Evolutionary conservation across 2,888 invertebrate species (phyloP), one percentile per base, ranked within the genome.

Genomic region (Eupithecia tripunctaria): DNA sequence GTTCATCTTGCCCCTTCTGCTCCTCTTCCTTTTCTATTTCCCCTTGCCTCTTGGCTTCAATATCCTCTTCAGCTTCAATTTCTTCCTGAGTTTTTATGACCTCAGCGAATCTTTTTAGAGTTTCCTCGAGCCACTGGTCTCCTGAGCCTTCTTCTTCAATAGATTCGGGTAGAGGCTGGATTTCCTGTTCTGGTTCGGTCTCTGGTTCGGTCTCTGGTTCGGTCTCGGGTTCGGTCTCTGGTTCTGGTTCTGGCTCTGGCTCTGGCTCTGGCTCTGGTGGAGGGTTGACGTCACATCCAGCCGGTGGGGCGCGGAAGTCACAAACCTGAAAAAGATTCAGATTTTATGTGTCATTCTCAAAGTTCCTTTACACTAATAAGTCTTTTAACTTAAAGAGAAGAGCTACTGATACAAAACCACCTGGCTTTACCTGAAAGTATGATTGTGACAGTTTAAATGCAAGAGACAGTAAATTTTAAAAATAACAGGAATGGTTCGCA

Each of bases 231-330:
- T 84, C 92, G 0, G 89, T 83, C 78, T 93, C 90, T 0, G 90
- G 70, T 68, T 84, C 85, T 0, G 80, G 74, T 73, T 93, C 92
- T 0, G 89, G 85, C 77, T 91, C 89, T 89, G 41, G 75, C 66
- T 79, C 80, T 10, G 79, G 73, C 56, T 76, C 76, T 2, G 73
- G 73, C 47, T 79, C 78, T 21, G 70, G 71, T 32, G 67, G 62
- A 72, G 75, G 74, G 47, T 73, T 41, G 29, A 69, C 62, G 5
- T 67, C 14, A 75, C 93, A 93, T 43, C 81, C 81, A 32, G 76
- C 82, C 43, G 93, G 93, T 60, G 86, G 81, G 5, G 78, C 67
- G 18, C 89, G 87, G 83, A 88, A 86, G 81, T 93, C 94, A 76
- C 94, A 94, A 36, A 92, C 85, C 94, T 94, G 79, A 59, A 81